Conservation (phyloP, 2,113 vertebrate species). For the Melozone crissalis region DNA sequence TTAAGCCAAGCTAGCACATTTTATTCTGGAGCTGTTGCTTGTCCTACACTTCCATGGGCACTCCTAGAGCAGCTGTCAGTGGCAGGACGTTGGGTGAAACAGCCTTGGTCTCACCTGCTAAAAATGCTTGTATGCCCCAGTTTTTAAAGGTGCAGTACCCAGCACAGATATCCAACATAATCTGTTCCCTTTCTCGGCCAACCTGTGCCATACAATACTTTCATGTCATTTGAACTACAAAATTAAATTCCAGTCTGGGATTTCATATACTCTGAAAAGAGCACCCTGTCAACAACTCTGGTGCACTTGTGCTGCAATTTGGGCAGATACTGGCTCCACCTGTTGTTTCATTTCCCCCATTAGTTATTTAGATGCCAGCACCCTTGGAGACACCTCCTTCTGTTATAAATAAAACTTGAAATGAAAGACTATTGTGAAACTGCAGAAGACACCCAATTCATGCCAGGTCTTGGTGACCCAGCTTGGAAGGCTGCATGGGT, state of each 20-base stretch:
- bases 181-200: background rate
- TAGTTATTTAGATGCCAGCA: background rate
- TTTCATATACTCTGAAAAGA: background rate
- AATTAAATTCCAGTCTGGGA: background rate
- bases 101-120: background rate
- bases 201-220: background rate
- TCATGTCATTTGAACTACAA: background rate
- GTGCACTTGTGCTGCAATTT: background rate
- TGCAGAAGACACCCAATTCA: background rate
- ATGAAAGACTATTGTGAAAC: background rate
- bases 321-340: background rate
- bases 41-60: background rate
- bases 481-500: background rate
- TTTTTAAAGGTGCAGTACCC: background rate
- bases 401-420: conserved; percentile 27
- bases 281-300: background rate
- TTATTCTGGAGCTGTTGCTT: background rate
- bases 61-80: background rate
- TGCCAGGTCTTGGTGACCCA: background rate
- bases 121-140: background rate
- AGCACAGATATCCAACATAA: background rate
- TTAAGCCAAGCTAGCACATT: background rate
- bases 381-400: background rate
- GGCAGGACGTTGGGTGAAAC: background rate
- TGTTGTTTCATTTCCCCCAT: background rate